Base-by-base conservation (phyloP, 2,888 invertebrate genomes). In the Apotomis turbidana region DNA sequence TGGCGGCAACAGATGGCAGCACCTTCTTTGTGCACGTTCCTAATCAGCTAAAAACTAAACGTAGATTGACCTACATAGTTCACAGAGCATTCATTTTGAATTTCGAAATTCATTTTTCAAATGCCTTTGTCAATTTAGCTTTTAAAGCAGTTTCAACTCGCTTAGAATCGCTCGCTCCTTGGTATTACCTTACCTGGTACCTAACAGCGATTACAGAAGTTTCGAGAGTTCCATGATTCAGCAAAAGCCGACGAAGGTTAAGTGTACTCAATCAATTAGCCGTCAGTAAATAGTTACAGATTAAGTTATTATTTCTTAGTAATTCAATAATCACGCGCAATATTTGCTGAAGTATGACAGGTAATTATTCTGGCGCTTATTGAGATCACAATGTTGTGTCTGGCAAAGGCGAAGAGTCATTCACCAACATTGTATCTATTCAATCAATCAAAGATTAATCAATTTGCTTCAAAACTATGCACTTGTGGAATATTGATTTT, bases 201-300 rank as follows among this genome's bases (percentile, higher is more conserved):
- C 44, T 46, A 57, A 44, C 13, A 58, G 38, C 59, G 54, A 46
- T 55, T 38, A 13, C 54, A 5, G 46, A 60, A 54, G 27, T 66
- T 66, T 54, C 59, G 52, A 46, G 54, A 68, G 69, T 49, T 61
- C 55, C 55, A 69, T 62, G 69, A 69, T 27, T 62, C 62, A 49
- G 69, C 62, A 61, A 44, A 69, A 69, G 55, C 62, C 69, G 61
- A 61, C 61, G 62, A 69, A 69, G 69, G 62, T 62, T 69, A 62
- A 69, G 49, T 49, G 62, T 62, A 49, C 61, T 69, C 55, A 62
- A 69, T 69, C 55, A 69, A 69, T 69, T 69, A 69, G 61, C 69
- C 36, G 36, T 4, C 55, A 38, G 27, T 44, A 41, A 44, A 54
- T 41, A 66, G 57, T 71, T 41, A 54, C 55, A 57, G 57, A 68